phyloP scores from a whole-genome alignment of 2,888 invertebrate genomes.

The Drosophila testacea region DNA sequence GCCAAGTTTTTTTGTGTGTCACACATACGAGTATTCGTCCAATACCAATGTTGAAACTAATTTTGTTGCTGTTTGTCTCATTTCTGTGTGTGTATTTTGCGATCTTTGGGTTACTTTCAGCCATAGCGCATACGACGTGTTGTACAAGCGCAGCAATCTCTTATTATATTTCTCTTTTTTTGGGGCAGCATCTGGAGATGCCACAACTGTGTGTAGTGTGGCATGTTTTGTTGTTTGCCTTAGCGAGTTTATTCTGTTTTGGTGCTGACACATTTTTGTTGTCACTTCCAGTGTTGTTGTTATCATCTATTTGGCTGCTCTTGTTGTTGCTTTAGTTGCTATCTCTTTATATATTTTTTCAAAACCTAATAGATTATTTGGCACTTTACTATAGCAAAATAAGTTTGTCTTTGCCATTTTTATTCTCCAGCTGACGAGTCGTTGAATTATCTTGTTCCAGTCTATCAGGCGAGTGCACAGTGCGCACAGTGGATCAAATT shows the following conservation, averaged over 20 bases:
- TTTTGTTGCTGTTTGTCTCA: conserved; percentile 41
- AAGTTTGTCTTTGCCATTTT: conserved; percentile 31
- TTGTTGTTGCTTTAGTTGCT: conserved; percentile 36
- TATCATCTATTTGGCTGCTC: conserved; percentile 2
- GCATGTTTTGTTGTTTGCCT: conserved; percentile 51
- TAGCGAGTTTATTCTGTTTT: conserved; percentile 49
- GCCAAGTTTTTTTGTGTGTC: conserved; percentile 48
- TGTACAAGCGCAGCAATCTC: conserved; percentile 35
- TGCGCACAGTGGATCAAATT: conserved; percentile 11
- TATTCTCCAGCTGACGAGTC: conserved; percentile 17
- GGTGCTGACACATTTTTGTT: conserved; percentile 61
- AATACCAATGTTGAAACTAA: conserved; percentile 35
- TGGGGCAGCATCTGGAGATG: conserved; percentile 38
- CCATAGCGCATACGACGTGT: conserved; percentile 52
- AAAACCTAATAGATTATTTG: conserved; percentile 63
- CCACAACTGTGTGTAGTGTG: conserved; percentile 59
- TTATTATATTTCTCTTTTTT: conserved; percentile 1
- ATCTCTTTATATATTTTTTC: conserved; percentile 35
- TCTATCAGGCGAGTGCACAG: background rate
- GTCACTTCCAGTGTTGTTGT: conserved; percentile 23
- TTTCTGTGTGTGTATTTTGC: conserved; percentile 20
- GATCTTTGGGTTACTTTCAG: conserved; percentile 25
- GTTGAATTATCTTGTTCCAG: conserved; percentile 29
- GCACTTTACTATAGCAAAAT: conserved; percentile 40
- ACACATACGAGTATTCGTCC: conserved; percentile 14